Percentiles rank a stretch among this genome's conserved stretches.
Evolutionary conservation across 2,797 vertebrate genomes (phyloP).

Genomic region (Liasis olivaceus): DNA sequence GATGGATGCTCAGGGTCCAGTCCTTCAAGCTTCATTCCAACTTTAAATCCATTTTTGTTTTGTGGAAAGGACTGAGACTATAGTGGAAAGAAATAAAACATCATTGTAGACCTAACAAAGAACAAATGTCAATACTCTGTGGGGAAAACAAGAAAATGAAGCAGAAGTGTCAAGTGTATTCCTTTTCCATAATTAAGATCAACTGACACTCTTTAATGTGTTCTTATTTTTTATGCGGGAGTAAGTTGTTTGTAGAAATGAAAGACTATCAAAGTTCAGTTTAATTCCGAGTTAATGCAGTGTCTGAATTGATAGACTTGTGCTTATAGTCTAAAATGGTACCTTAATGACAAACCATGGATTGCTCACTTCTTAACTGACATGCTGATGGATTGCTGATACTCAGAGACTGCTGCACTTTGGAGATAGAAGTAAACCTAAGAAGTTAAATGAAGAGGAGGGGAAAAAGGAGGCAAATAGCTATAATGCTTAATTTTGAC

Average conservation of each 20-base stretch:
- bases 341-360: neutral
- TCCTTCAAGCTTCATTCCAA: constrained; percentile 92
- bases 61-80: constrained; percentile 90
- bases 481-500: neutral
- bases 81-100: constrained; percentile 31
- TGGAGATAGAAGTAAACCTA: neutral
- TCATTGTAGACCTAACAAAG: neutral
- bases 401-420: neutral
- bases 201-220: neutral
- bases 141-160: constrained; percentile 18
- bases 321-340: neutral
- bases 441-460: neutral
- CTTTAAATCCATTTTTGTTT: constrained; percentile 89
- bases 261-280: neutral
- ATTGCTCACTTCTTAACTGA: neutral
- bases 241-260: neutral
- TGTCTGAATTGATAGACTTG: neutral
- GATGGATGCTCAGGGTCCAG: constrained; percentile 89
- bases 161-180: constrained; percentile 14
- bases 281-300: neutral
- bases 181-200: neutral
- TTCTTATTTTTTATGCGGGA: neutral
- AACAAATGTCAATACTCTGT: neutral
- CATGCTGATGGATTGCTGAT: neutral
- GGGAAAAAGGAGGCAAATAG: neutral